Base-by-base conservation (phyloP, 2,888 invertebrate genomes). In the Athalia circularis region DNA sequence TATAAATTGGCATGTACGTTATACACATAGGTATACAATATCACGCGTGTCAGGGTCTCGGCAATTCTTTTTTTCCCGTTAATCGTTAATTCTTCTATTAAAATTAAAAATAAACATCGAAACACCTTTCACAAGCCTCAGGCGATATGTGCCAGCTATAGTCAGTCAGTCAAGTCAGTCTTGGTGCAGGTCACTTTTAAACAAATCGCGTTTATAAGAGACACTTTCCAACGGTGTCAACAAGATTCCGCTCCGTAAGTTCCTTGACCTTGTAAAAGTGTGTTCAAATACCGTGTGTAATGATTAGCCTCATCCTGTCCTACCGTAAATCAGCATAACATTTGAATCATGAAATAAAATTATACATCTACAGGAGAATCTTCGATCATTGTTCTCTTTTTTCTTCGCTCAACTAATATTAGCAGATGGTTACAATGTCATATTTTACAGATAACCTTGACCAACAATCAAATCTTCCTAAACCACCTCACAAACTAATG, bases 171-270 rank as follows among this genome's bases (percentile, higher is more conserved):
- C 57, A 8, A 8, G 6, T 29, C 11, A 59, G 47, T 13, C 45
- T 72, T 13, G 13, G 13, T 59, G 3, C 29, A 29, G 29, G 45
- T 57, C 15, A 47, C 43, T 72, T 47, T 1, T 6, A n/a, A 54
- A 11, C 29, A 29, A 54, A 48, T 65, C 64, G 15, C 29, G 11
- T 8, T 3, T 67, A 52, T 29, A 4, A 68, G 43, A 29, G 29
- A 48, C 15, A 64, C 11, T 48, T 29, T 68, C 29, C 52, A 54
- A 52, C 52, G 52, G 29, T 15, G 52, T 68, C 68, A 54, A 65
- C 65, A 48, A n/a, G 65, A 65, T 65, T 65, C 48, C 65, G 47
- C 13, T 48, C 47, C 5, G 65, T 48, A 65, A 65, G 68, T 68
- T 54, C 11, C 52, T 43, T 15, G 54, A 68, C 68, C 52, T 68